Evolutionary conservation across 53 echinoderm and acorn worm genomes (phyloP), one percentile per base, ranked within the genome.

Genomic region (Paelopatides confundens): DNA sequence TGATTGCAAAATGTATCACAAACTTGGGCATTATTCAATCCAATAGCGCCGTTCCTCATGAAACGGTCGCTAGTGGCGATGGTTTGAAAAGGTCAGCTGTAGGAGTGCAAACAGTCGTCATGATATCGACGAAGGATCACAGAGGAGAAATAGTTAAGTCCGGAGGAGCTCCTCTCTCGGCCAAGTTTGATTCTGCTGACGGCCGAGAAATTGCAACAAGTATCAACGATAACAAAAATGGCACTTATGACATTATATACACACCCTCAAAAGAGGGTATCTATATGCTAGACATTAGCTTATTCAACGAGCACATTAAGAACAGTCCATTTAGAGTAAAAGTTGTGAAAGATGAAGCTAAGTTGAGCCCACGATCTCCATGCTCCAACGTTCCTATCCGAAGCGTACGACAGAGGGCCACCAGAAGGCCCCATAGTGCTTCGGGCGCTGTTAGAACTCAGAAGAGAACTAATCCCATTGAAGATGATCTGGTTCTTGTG

Each of bases 251-350:
- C 74, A 85, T 97, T 24, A 82, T 95, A 71, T 97, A 92, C 74
- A 93, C 88, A 17, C 84, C 89, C 32, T 82, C 86, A 30, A 86
- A 88, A 53, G 98, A 97, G 76, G 98, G 98, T 18, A 88, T 90
- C 24, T 94, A 97, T 85, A 88, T 87, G 63, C 87, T 97, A 31
- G 87, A 70, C 74, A 88, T 97, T 1, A 93, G 95, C 87, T 89
- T 97, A 63, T 97, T 95, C 86, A 94, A 92, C 53, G 90, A 94
- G 54, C 93, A 97, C 87, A 95, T 97, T 31, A 90, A 85, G 86
- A 95, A 95, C 30, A 97, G 98, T 86, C 98, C 98, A 4, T 97
- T 95, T 82, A 97, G 92, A 82, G 71, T 97, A 0, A 93, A 94
- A 74, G 95, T 92, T 33, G 82, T 95, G 63, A 93, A 94, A 49